These are phyloP conservation scores for Halictus rubicundus DNA, from an alignment of 1,140 invertebrate genomes.

Conservation along the genomic window DNA sequence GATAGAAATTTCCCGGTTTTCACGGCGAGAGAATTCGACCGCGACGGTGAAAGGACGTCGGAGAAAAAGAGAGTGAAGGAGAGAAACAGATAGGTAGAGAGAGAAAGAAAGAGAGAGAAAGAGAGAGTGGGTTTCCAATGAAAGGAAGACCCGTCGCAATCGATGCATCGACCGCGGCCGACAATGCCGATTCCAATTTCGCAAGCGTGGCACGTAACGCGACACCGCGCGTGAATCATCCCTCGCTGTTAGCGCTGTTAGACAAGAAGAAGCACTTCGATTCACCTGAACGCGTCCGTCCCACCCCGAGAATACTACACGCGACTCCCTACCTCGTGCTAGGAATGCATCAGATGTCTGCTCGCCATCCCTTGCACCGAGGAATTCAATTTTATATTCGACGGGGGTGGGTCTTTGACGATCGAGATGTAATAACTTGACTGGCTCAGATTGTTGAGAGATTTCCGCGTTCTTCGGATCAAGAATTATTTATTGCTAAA, in stretches of 20 bases:
- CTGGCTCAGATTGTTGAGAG: neutral
- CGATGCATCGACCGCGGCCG: conserved; percentile 30
- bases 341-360: neutral
- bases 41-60: neutral
- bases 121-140: neutral
- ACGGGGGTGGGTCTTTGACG: too few relatives aligned
- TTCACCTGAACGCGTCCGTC: neutral
- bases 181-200: conserved; percentile 49
- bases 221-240: conserved; percentile 49
- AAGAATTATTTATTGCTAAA: too few relatives aligned
- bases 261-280: conserved; percentile 31
- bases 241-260: neutral
- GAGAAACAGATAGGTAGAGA: neutral
- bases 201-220: conserved; percentile 42
- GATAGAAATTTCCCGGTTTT: neutral
- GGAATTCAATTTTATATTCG: conserved; percentile 10
- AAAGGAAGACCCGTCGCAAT: conserved; percentile 34
- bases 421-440: too few relatives aligned
- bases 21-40: neutral
- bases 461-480: neutral
- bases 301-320: neutral
- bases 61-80: neutral
- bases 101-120: neutral
- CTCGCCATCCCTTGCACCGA: neutral
- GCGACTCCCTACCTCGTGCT: neutral